Base-by-base conservation (phyloP, 2,888 invertebrate species). In the Timandra comae region DNA sequence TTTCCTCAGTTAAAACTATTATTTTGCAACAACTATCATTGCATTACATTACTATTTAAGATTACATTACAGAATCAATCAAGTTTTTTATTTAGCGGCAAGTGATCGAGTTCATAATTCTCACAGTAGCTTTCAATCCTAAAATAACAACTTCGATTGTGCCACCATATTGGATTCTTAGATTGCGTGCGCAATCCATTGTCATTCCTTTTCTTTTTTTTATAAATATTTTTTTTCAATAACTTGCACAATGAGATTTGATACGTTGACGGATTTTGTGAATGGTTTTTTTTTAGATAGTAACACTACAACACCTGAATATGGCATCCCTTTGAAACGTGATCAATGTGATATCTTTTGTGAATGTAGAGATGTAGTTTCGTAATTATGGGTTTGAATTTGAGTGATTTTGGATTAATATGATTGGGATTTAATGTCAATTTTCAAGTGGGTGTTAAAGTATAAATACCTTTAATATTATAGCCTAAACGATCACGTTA, bases 271-370 rank as follows among this genome's bases (percentile, higher is more conserved):
- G 73, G 69, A 73, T 74, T 61, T 63, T 56, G 52, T 77, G 67
- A 72, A 71, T 74, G 62, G 63, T 52, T 57, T 70, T 66, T 66
- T 63, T 70, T 40, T 40, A 22, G 32, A 67, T 63, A 53, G 49
- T 80, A 80, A 82, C 84, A 84, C 84, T 82, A 81, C 82, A 84
- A 78, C 84, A 84, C 84, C 84, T 81, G 84, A 84, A 78, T 67
- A 63, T 63, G 49, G 50, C 56, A 69, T 72, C 72, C 71, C 57
- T 74, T 73, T 69, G 52, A 46, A 56, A 59, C 38, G 49, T 69
- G 74, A 78, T 78, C 73, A 71, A 71, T 77, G 72, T 65, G 59
- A 56, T 56, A 53, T 58, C 56, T 61, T 72, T 75, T 75, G 70
- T 62, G 46, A 32, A 24, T 38, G 39, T 53, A n/a, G n/a, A n/a